These are phyloP conservation scores for Rhincodon typus DNA, from an alignment of 2,797 vertebrate genomes.

Conservation along the genomic window DNA sequence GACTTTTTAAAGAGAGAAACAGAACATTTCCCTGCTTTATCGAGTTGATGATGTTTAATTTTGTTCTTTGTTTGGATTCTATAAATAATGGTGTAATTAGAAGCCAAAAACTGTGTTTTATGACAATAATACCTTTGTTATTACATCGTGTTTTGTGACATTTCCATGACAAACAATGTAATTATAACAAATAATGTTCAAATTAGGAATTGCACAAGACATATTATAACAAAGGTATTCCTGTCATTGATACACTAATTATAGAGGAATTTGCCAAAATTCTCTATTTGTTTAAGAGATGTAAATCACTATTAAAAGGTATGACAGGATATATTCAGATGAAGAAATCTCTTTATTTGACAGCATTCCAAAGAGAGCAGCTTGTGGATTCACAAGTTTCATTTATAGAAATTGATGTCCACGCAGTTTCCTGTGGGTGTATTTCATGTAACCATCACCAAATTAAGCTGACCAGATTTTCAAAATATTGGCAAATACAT, in stretches of 20 bases:
- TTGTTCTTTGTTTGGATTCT: conserved; percentile 13
- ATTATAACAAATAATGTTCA: conserved; percentile 28
- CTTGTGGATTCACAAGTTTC: not conserved
- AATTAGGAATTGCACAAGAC: not conserved
- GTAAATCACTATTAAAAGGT: conserved; percentile 32
- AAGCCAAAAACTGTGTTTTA: conserved; percentile 28
- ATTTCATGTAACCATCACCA: not conserved
- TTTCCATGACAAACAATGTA: conserved; percentile 27
- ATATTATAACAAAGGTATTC: conserved; percentile 30
- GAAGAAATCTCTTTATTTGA: not conserved
- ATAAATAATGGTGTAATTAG: conserved; percentile 34
- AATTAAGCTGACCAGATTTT: not conserved
- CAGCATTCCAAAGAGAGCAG: not conserved
- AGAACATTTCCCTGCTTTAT: conserved; percentile 3
- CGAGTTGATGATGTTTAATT: not conserved
- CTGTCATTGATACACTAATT: conserved; percentile 15
- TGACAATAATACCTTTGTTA: conserved; percentile 33
- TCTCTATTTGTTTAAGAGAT: conserved; percentile 26
- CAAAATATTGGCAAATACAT: not conserved
- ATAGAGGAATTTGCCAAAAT: conserved; percentile 10
- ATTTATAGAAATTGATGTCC: not conserved
- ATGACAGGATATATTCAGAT: not conserved
- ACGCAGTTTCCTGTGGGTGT: not conserved
- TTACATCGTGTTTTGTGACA: conserved; percentile 21
- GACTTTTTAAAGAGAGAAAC: not conserved